A percentile compares a stretch with the other conserved stretches of the same genome.
Conservation (phyloP, 2,888 invertebrate species). For the Rhagonycha lutea region DNA sequence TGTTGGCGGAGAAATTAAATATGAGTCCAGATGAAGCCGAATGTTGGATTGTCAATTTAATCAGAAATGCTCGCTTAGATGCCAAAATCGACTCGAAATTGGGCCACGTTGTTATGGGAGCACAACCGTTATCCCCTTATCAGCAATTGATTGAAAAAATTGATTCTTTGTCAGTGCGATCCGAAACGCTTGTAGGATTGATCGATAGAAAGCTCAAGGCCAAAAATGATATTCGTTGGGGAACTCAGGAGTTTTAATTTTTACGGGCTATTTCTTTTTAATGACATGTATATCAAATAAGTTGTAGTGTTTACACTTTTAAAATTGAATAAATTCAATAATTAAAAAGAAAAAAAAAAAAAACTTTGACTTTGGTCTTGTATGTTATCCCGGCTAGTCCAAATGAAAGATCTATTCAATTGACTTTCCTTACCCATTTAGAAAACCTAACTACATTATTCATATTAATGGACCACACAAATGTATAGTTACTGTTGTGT, state of each 20-base stretch:
- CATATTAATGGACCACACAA: too few species aligned
- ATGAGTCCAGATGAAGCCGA: slow-evolving; percentile 99
- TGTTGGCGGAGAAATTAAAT: slow-evolving; percentile 97
- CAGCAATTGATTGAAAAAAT: slow-evolving; percentile 98
- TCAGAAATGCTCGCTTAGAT: slow-evolving; percentile 95
- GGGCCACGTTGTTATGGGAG: slow-evolving; percentile 99
- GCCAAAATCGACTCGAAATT: slow-evolving; percentile 98
- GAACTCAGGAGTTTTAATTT: slow-evolving; percentile 65
- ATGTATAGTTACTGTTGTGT: too few species aligned
- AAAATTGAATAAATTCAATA: background rate
- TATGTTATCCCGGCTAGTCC: too few species aligned
- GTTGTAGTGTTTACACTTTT: background rate
- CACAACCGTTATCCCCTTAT: slow-evolving; percentile 96
- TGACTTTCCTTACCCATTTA: too few species aligned
- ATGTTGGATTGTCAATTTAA: slow-evolving; percentile 99
- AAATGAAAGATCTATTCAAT: too few species aligned
- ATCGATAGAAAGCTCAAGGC: slow-evolving; percentile 92
- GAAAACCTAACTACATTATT: too few species aligned
- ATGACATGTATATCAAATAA: background rate
- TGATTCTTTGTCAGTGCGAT: slow-evolving; percentile 94
- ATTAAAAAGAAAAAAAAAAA: too few species aligned
- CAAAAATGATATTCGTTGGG: slow-evolving; percentile 69
- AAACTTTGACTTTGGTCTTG: too few species aligned
- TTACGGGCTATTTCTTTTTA: background rate
- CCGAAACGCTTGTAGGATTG: slow-evolving; percentile 91